These are phyloP conservation scores for Heliconius himera DNA, from an alignment of 1,140 invertebrate species.

Conservation along the genomic window DNA sequence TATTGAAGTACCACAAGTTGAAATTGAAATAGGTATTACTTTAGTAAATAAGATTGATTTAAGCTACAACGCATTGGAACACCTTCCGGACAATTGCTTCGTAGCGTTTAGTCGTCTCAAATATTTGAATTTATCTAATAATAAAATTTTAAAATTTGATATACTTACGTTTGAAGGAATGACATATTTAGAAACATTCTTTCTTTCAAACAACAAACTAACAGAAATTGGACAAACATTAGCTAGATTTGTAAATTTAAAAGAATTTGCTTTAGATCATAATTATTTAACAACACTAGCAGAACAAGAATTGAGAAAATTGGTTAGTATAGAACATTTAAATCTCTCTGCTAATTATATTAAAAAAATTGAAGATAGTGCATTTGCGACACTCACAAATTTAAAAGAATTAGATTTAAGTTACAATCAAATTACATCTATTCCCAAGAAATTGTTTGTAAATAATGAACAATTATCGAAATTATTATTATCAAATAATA, in stretches of 20 bases:
- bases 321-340: slow-evolving; percentile 22
- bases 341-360: slow-evolving; percentile 17
- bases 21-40: background rate
- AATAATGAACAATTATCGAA: slow-evolving; percentile 14
- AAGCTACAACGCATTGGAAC: slow-evolving; percentile 26
- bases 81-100: slow-evolving; percentile 29
- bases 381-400: background rate
- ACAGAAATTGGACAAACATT: slow-evolving; percentile 23
- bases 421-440: slow-evolving; percentile 19
- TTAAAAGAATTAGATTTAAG: slow-evolving; percentile 24
- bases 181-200: slow-evolving; percentile 16
- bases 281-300: slow-evolving; percentile 22
- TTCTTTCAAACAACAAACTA: slow-evolving; percentile 27
- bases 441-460: slow-evolving; percentile 16
- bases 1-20: background rate
- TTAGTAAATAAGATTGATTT: slow-evolving; percentile 21
- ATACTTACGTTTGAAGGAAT: slow-evolving; percentile 32
- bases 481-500: slow-evolving; percentile 19
- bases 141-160: slow-evolving; percentile 20
- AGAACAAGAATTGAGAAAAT: slow-evolving; percentile 6
- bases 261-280: slow-evolving; percentile 25
- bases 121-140: slow-evolving; percentile 32
- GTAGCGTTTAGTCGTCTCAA: background rate
- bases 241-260: slow-evolving; percentile 30
- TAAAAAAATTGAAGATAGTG: slow-evolving; percentile 15